Evolutionary conservation across 2,888 invertebrate species (phyloP).

Genomic region (Cecidostiba fungosa): DNA sequence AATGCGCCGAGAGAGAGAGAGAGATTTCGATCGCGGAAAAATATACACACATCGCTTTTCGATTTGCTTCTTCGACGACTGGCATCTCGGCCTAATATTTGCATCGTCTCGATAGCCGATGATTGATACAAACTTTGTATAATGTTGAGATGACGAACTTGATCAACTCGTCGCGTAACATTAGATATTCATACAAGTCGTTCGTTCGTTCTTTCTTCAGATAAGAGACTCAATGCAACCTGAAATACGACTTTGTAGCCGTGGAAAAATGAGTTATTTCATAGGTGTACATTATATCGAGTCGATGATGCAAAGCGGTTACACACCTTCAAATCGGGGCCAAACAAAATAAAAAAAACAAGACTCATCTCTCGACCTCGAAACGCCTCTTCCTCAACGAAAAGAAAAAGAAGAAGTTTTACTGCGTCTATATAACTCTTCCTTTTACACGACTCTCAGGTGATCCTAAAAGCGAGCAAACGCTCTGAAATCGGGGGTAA

Average conservation of each 20-base stretch:
- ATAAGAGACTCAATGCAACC: not conserved
- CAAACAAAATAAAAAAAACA: not conserved
- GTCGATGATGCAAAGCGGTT: too few relatives aligned
- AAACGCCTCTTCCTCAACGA: not conserved
- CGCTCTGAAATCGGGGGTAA: not conserved
- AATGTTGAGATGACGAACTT: not conserved
- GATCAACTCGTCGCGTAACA: not conserved
- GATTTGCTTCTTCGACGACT: not conserved
- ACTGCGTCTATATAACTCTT: not conserved
- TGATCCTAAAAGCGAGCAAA: not conserved
- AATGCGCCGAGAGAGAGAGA: not conserved
- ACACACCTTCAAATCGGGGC: not conserved
- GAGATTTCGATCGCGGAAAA: conserved; percentile 3
- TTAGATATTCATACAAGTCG: not conserved
- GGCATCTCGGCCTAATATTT: not conserved
- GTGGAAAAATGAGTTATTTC: not conserved
- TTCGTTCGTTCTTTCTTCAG: not conserved
- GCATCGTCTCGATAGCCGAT: not conserved
- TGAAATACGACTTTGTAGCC: not conserved
- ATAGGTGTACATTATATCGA: too few relatives aligned
- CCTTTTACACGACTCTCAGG: not conserved
- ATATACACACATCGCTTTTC: not conserved
- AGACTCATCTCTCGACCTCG: not conserved
- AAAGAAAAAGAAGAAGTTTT: not conserved
- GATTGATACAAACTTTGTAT: not conserved